Base-by-base conservation (phyloP, 2,888 invertebrate species). In the Griposia aprilina region DNA sequence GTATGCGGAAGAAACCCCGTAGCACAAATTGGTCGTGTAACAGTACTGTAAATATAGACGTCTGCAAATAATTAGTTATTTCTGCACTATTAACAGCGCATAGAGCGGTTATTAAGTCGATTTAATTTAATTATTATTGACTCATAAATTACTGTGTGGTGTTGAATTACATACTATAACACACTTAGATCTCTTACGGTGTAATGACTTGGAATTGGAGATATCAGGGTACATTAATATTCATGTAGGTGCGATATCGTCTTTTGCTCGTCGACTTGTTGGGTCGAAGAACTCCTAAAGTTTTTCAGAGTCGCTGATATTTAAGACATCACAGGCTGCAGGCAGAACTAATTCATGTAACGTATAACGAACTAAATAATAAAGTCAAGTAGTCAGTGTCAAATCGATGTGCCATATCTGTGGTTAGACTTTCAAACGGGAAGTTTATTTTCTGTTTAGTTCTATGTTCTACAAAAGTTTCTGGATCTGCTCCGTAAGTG, bases 1-100 rank as follows among this genome's bases (percentile, higher is more conserved):
- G 75, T 67, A 85, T 89, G 85, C 88, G 88, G 89, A 87, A 85
- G 88, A 85, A 80, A 78, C 65, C 74, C 68, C 52, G 59, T 55
- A 71, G 66, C 52, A 80, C 76, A 81, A 78, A 72, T 82, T 87
- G 74, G 74, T 81, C 69, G 75, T 74, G 79, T 85, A 88, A 88
- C 87, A 78, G 86, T 80, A 80, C 68, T 26, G 55, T 86, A 89
- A 88, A 84, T 88, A 88, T 88, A 89, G 87, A 84, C 72, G 82
- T 82, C 84, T 83, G 70, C 57, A 89, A 86, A 89, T 89, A 88
- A 88, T 89, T 88, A 79, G 84, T 81, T 88, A 86, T 86, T 89
- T 88, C 82, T 88, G 88, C 80, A 73, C 88, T 86, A 88, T 89
- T 88, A 89, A 86, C 81, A 71, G 65, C 45, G 66, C 75, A 82